Percentiles rank a stretch among this genome's conserved stretches.
phyloP scores from a whole-genome alignment of 2,888 invertebrate species.

The Diplazon laetatorius region DNA sequence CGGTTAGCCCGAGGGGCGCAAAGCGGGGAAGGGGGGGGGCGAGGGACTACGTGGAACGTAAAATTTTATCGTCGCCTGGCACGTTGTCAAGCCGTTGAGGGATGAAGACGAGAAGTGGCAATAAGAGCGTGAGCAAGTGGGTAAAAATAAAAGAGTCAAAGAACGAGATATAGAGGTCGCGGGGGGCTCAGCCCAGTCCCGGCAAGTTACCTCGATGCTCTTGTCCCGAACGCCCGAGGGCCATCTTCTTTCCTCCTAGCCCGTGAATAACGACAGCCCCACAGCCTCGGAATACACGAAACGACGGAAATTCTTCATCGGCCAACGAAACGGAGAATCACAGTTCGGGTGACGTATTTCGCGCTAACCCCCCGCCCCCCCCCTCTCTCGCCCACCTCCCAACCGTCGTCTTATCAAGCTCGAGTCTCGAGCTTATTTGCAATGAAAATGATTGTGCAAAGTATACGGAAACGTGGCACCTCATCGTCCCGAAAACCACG shows the following conservation, averaged over 20 bases:
- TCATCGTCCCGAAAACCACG: too few relatives aligned
- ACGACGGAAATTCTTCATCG: constrained; percentile 20
- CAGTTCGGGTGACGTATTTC: neutral
- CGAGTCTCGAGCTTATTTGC: constrained; percentile 21
- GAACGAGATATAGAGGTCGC: constrained; percentile 22
- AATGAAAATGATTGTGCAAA: constrained; percentile 32
- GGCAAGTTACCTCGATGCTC: constrained; percentile 8
- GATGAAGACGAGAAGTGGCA: constrained; percentile 59
- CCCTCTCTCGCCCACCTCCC: too few relatives aligned
- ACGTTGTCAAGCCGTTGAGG: constrained; percentile 64
- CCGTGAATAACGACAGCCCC: constrained; percentile 43
- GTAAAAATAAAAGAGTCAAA: constrained; percentile 17
- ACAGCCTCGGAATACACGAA: constrained; percentile 7
- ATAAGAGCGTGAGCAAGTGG: constrained; percentile 44
- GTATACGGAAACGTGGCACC: neutral
- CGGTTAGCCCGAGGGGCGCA: too few relatives aligned
- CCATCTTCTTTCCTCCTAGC: constrained; percentile 48
- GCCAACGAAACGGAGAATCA: constrained; percentile 25
- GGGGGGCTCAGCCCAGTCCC: constrained; percentile 43
- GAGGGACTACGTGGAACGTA: constrained; percentile 37
- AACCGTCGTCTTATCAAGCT: too few relatives aligned
- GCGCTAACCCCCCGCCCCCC: neutral
- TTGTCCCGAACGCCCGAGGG: constrained; percentile 34
- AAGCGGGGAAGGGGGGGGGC: too few relatives aligned
- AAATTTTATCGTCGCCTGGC: constrained; percentile 63